A percentile compares a stretch with the other conserved stretches of the same genome.
Evolutionary conservation across 2,797 vertebrate genomes (phyloP).

Genomic region (Enteromius argenteus): DNA sequence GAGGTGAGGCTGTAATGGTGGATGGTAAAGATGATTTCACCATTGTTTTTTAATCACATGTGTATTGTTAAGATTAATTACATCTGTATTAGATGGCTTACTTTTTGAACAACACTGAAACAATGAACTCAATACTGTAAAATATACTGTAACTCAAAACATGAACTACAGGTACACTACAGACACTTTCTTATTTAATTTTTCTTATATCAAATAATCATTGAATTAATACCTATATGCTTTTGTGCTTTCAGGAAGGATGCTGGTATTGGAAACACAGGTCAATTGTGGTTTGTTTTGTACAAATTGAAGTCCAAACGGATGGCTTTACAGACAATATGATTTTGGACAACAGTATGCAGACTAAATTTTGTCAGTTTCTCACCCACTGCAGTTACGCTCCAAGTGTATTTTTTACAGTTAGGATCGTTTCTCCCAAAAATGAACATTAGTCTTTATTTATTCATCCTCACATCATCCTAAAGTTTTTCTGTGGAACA

Average conservation of each 20-base stretch:
- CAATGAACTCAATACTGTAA: not conserved
- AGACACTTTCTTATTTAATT: not conserved
- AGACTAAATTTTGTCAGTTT: not conserved
- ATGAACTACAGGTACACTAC: not conserved
- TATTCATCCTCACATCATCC: not conserved
- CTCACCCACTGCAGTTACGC: not conserved
- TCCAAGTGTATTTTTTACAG: not conserved
- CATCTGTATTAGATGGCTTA: not conserved
- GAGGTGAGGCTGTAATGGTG: not conserved
- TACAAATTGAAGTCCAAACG: not conserved
- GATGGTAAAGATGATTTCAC: not conserved
- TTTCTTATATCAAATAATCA: not conserved
- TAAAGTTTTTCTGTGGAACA: not conserved
- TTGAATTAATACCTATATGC: not conserved
- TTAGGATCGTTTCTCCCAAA: not conserved
- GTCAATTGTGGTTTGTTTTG: not conserved
- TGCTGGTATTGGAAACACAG: not conserved
- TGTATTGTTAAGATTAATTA: not conserved
- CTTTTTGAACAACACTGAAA: not conserved
- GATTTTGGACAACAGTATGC: not conserved
- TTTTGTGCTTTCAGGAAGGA: not conserved
- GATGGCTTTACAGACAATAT: not conserved
- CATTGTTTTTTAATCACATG: not conserved
- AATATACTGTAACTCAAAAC: not conserved
- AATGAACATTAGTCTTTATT: not conserved